Percentiles rank a stretch among this genome's conserved stretches.
These are phyloP conservation scores for Phortica variegata DNA, from an alignment of 1,140 invertebrate genomes.

Conservation along the genomic window DNA sequence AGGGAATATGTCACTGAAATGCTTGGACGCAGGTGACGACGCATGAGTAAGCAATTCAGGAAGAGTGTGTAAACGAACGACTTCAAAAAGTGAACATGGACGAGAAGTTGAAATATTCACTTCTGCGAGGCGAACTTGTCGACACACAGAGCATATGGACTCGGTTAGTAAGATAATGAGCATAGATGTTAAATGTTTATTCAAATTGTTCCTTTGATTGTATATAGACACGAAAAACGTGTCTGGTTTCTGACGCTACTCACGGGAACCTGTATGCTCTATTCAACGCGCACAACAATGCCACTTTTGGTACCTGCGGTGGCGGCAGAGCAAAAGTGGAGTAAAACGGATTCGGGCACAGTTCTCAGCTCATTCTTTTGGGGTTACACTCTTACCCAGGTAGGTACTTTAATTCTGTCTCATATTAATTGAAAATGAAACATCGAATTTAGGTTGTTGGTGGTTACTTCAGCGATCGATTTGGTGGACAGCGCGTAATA, in stretches of 20 bases:
- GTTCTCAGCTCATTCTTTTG: conserved; percentile 76
- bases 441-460: conserved; percentile 59
- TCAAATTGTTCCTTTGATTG: not conserved
- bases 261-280: conserved; percentile 67
- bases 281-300: conserved; percentile 69
- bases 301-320: conserved; percentile 68
- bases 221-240: conserved; percentile 59
- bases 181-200: not conserved
- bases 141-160: conserved; percentile 54
- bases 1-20: too few species aligned
- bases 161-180: conserved; percentile 20
- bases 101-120: conserved; percentile 54
- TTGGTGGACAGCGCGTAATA: conserved; percentile 70
- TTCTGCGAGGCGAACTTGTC: conserved; percentile 47
- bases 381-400: conserved; percentile 75
- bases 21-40: too few species aligned
- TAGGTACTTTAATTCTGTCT: conserved; percentile 33
- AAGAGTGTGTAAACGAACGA: too few species aligned
- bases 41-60: too few species aligned
- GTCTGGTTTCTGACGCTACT: conserved; percentile 67
- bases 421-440: too few species aligned
- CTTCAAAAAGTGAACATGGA: too few species aligned
- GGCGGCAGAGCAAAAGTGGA: conserved; percentile 69
- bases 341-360: conserved; percentile 70
- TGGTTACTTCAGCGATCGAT: conserved; percentile 69